Percentiles rank a stretch among this genome's conserved stretches.
Evolutionary conservation across 2,888 invertebrate genomes (phyloP).

Genomic region (Erynnis tages): DNA sequence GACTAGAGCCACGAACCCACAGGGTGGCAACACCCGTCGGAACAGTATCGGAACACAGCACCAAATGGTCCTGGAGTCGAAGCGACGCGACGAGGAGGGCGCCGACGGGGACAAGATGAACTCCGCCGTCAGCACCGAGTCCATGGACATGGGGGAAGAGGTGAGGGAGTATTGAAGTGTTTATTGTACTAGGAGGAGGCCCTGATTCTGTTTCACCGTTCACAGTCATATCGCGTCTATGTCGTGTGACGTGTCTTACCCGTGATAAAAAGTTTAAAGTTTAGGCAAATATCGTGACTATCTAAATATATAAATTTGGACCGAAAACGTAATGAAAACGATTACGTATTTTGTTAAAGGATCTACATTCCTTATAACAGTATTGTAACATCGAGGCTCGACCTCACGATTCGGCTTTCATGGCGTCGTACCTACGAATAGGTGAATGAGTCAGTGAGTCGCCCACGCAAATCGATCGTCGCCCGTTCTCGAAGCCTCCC

Average conservation of each 20-base stretch:
- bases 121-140: slow-evolving; percentile 81
- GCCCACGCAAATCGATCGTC: slow-evolving; percentile 23
- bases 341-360: too few species aligned
- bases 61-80: slow-evolving; percentile 61
- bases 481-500: neutral
- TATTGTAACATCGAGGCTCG: too few species aligned
- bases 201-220: too few species aligned
- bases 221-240: too few species aligned
- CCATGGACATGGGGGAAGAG: slow-evolving; percentile 87
- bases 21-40: slow-evolving; percentile 6
- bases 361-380: too few species aligned
- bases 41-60: neutral
- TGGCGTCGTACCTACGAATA: neutral
- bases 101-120: slow-evolving; percentile 61
- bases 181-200: neutral
- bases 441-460: slow-evolving; percentile 10
- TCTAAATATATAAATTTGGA: too few species aligned
- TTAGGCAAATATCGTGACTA: too few species aligned
- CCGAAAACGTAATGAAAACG: too few species aligned
- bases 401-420: too few species aligned
- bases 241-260: too few species aligned
- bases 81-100: slow-evolving; percentile 44
- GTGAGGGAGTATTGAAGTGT: slow-evolving; percentile 44
- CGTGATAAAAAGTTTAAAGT: too few species aligned
- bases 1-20: neutral